These are phyloP conservation scores for Excalfactoria chinensis DNA, from an alignment of 2,113 vertebrate genomes.

Conservation along the genomic window DNA sequence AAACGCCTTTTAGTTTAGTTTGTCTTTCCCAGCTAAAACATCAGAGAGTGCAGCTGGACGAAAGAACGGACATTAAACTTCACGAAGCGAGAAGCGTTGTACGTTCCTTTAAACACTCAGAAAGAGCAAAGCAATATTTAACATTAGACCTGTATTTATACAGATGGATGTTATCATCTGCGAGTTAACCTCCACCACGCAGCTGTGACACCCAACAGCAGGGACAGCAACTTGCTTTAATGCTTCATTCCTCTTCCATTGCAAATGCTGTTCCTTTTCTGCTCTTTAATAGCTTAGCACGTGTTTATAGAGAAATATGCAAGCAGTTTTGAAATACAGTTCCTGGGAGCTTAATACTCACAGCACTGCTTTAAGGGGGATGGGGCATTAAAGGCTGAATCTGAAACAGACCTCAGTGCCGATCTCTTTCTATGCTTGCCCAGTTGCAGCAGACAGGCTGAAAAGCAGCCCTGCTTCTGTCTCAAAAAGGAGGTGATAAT, in stretches of 20 bases:
- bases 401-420: neutral
- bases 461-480: neutral
- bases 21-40: neutral
- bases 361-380: neutral
- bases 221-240: neutral
- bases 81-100: neutral
- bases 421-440: neutral
- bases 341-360: neutral
- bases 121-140: neutral
- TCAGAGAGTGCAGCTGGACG: neutral
- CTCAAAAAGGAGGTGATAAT: neutral
- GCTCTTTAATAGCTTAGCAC: neutral
- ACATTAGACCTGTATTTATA: too few relatives aligned
- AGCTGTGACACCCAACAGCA: neutral
- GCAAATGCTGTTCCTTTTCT: neutral
- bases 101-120: rapidly evolving
- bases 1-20: constrained; percentile 14
- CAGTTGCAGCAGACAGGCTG: neutral
- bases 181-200: neutral
- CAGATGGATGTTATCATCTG: neutral
- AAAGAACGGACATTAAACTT: neutral
- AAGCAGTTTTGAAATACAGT: neutral
- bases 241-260: neutral
- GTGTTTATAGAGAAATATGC: rapidly evolving
- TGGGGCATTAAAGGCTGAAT: neutral